These are phyloP conservation scores for Labroides dimidiatus DNA, from an alignment of 2,797 vertebrate species.

Conservation along the genomic window DNA sequence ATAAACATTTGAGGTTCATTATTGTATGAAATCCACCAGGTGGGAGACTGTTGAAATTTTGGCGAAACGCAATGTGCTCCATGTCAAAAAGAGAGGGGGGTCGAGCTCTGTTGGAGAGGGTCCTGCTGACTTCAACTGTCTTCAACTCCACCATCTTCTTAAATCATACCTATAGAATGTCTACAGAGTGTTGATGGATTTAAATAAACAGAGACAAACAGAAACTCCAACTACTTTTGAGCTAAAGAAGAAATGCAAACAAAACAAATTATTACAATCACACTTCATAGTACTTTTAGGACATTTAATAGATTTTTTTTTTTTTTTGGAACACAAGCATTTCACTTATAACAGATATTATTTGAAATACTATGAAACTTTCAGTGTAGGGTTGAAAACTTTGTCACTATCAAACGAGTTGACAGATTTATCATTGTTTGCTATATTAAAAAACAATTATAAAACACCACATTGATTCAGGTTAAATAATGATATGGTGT, in stretches of 20 bases:
- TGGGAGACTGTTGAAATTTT: background rate
- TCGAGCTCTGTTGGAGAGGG: background rate
- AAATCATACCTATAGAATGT: background rate
- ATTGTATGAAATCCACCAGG: too few species aligned
- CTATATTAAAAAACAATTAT: background rate
- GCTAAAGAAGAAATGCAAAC: background rate
- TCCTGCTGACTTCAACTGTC: background rate
- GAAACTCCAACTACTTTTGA: background rate
- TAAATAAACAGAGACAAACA: background rate
- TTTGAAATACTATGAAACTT: background rate
- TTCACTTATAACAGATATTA: background rate
- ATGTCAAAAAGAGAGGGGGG: background rate
- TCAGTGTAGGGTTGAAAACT: background rate
- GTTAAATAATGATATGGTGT: too few species aligned
- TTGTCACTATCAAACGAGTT: background rate
- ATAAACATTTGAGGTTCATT: too few species aligned
- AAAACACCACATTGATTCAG: too few species aligned
- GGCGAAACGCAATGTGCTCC: background rate
- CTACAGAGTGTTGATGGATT: background rate
- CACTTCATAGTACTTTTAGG: background rate
- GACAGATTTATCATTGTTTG: background rate
- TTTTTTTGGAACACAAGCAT: background rate
- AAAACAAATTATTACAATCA: background rate
- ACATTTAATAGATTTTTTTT: background rate
- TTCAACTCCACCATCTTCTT: background rate